A percentile compares a stretch with the other conserved stretches of the same genome.
These are phyloP conservation scores for Notocelia uddmanniana DNA, from an alignment of 2,888 invertebrate species.

Conservation along the genomic window DNA sequence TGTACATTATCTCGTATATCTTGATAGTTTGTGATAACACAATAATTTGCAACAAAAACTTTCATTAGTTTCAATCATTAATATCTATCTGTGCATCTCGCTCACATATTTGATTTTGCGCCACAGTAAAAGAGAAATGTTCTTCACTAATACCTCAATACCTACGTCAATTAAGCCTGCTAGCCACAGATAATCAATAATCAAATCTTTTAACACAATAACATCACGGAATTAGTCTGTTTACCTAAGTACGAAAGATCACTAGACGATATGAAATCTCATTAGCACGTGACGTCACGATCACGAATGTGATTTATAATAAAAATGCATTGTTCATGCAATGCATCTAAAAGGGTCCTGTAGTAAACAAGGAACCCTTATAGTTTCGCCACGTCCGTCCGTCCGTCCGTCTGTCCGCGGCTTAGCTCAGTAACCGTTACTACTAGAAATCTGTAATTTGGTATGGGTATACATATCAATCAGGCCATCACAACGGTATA, in stretches of 20 bases:
- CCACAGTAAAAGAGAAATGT: neutral
- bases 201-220: neutral
- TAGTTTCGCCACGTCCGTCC: too few species aligned
- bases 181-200: neutral
- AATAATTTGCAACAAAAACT: neutral
- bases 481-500: too few species aligned
- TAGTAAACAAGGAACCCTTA: too few species aligned
- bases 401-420: too few species aligned
- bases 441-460: too few species aligned
- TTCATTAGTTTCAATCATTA: neutral
- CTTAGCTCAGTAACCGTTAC: too few species aligned
- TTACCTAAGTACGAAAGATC: neutral
- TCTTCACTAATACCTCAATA: too few species aligned
- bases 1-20: constrained; percentile 5
- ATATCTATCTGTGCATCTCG: neutral
- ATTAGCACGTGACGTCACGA: too few species aligned
- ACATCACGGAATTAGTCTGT: neutral
- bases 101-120: neutral
- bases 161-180: neutral
- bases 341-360: too few species aligned
- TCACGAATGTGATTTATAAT: too few species aligned
- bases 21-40: neutral
- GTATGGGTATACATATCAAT: too few species aligned
- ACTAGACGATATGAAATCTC: neutral
- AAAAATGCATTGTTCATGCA: neutral